These are phyloP conservation scores for Pyrgilauda ruficollis DNA, from an alignment of 2,113 vertebrate genomes.

Conservation along the genomic window DNA sequence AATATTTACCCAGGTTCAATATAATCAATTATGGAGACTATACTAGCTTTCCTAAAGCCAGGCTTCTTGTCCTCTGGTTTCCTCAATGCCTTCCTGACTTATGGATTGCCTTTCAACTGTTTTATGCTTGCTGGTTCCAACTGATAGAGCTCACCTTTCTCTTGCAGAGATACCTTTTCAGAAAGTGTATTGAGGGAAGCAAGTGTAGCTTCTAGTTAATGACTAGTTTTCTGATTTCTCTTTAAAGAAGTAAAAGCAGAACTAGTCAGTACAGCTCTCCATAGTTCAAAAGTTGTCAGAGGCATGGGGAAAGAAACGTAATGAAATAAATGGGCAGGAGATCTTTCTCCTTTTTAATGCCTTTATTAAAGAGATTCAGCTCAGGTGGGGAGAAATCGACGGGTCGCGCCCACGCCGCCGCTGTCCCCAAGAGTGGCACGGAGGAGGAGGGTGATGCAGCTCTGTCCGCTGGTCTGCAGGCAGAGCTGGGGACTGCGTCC, in stretches of 20 bases:
- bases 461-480: too few species aligned
- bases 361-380: too few species aligned
- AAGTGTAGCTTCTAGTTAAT: not conserved
- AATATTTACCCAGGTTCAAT: not conserved
- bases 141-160: not conserved
- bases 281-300: not conserved
- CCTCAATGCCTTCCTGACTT: not conserved
- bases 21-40: not conserved
- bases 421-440: too few species aligned
- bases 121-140: not conserved
- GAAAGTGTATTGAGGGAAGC: not conserved
- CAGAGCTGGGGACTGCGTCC: too few species aligned
- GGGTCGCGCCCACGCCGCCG: too few species aligned
- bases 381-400: too few species aligned
- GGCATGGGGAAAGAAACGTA: not conserved
- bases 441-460: too few species aligned
- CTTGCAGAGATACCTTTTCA: not conserved
- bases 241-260: not conserved
- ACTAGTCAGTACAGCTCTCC: not conserved
- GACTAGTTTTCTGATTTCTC: not conserved
- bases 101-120: not conserved
- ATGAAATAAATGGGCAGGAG: too few species aligned
- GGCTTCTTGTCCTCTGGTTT: not conserved
- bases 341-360: too few species aligned
- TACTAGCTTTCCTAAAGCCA: not conserved